Conservation (phyloP, 92 coral and sea anemone species). For the Phenganax stokvisi region DNA sequence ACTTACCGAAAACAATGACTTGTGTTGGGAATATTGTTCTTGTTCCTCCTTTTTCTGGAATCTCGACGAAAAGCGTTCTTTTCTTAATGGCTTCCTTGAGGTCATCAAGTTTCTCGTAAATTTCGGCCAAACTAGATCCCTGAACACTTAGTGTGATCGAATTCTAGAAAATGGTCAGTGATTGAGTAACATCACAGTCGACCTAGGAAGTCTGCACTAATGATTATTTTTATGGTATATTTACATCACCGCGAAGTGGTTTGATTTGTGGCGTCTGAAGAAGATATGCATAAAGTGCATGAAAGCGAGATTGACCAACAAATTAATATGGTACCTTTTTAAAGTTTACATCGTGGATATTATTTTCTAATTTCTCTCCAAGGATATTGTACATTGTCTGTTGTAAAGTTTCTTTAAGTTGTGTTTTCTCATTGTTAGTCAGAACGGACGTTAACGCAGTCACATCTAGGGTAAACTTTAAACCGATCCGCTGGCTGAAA, state of each 20-base stretch:
- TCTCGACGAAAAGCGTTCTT: background rate
- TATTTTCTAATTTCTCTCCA: constrained; percentile 34
- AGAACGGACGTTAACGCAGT: background rate
- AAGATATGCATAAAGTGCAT: too few relatives aligned
- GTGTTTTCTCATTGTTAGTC: background rate
- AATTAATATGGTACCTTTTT: constrained; percentile 5
- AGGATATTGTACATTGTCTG: constrained; percentile 25
- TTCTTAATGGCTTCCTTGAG: background rate
- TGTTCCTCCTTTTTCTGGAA: background rate
- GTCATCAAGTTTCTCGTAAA: constrained; percentile 6
- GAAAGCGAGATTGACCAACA: too few relatives aligned
- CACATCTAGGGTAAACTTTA: constrained; percentile 4
- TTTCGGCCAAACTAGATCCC: constrained; percentile 10
- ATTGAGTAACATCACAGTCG: background rate
- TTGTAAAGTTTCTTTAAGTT: constrained; percentile 15
- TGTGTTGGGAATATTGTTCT: constrained; percentile 10
- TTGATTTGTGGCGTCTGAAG: too few relatives aligned
- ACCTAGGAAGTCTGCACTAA: background rate
- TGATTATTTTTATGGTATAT: background rate
- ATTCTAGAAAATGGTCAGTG: constrained; percentile 2
- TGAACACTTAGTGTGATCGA: constrained; percentile 1
- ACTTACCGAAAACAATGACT: background rate
- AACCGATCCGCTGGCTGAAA: constrained; percentile 23
- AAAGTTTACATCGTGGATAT: background rate
- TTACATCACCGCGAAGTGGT: too few relatives aligned